These are phyloP conservation scores for Sinhomidia bicolor DNA, from an alignment of 2,888 invertebrate species.

Conservation along the genomic window DNA sequence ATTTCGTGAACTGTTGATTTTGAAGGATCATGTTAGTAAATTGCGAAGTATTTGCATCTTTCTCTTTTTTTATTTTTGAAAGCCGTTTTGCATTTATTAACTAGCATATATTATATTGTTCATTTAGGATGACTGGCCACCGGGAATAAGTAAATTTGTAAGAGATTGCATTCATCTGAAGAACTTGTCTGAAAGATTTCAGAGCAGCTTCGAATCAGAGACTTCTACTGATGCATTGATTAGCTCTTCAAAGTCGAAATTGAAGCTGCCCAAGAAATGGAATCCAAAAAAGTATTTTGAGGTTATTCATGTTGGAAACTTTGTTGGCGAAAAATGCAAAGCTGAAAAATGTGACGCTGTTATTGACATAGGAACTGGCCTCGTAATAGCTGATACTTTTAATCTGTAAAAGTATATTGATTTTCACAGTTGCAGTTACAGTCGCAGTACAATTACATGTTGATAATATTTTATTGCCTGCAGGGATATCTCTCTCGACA, in stretches of 20 bases:
- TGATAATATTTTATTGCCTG: neutral
- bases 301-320: slow-evolving; percentile 67
- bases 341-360: slow-evolving; percentile 62
- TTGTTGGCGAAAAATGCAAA: slow-evolving; percentile 61
- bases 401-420: neutral
- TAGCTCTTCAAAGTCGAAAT: neutral
- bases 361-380: slow-evolving; percentile 75
- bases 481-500: slow-evolving; percentile 73
- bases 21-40: slow-evolving; percentile 56
- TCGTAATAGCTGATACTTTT: slow-evolving; percentile 58
- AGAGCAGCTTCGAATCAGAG: neutral
- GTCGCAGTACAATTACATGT: neutral
- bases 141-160: slow-evolving; percentile 52
- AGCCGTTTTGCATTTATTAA: neutral
- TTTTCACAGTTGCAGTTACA: neutral
- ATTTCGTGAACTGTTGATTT: slow-evolving; percentile 64
- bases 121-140: slow-evolving; percentile 53
- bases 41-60: too few species aligned
- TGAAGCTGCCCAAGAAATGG: slow-evolving; percentile 70
- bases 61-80: neutral
- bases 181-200: slow-evolving; percentile 7
- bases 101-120: neutral
- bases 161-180: slow-evolving; percentile 30
- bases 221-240: neutral
- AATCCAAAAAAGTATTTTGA: slow-evolving; percentile 72